Percentiles rank a stretch among this genome's conserved stretches.
Conservation (phyloP, 2,888 invertebrate genomes). For the Parnassius smintheus region DNA sequence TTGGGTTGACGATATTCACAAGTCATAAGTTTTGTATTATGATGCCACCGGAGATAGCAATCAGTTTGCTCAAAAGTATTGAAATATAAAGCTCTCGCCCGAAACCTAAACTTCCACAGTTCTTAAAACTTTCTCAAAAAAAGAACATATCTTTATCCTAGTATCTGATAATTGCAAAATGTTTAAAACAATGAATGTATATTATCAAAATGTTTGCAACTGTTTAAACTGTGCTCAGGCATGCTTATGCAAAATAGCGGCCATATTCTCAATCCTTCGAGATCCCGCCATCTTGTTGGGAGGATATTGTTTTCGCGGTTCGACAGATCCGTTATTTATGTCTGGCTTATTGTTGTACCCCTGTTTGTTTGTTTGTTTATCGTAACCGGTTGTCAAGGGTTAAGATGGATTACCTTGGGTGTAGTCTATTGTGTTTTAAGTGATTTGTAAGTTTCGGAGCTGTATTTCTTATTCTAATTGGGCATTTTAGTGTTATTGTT, state of each 20-base stretch:
- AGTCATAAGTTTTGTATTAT: too few species aligned
- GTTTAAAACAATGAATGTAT: too few species aligned
- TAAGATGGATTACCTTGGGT: slow-evolving; percentile 42
- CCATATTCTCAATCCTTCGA: slow-evolving; percentile 42
- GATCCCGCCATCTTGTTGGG: slow-evolving; percentile 59
- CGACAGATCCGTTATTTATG: slow-evolving; percentile 76
- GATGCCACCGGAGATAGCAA: too few species aligned
- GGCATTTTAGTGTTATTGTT: neutral
- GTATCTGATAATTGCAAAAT: too few species aligned
- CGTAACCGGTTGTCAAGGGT: slow-evolving; percentile 46
- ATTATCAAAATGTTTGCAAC: neutral
- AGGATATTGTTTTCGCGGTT: slow-evolving; percentile 73
- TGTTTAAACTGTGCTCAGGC: neutral
- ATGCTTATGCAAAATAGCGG: slow-evolving; percentile 49
- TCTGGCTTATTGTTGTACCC: slow-evolving; percentile 55
- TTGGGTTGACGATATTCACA: too few species aligned
- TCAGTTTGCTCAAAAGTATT: too few species aligned
- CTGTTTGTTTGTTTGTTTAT: slow-evolving; percentile 49
- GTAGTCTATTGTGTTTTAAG: slow-evolving; percentile 24
- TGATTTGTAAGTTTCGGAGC: slow-evolving; percentile 7
- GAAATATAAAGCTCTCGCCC: too few species aligned
- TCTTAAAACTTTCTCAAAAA: too few species aligned
- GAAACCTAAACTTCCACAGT: too few species aligned
- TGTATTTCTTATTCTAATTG: slow-evolving; percentile 10
- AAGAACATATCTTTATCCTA: too few species aligned